These are phyloP conservation scores for Muscicapa adusta DNA, from an alignment of 2,113 vertebrate genomes.

Conservation along the genomic window DNA sequence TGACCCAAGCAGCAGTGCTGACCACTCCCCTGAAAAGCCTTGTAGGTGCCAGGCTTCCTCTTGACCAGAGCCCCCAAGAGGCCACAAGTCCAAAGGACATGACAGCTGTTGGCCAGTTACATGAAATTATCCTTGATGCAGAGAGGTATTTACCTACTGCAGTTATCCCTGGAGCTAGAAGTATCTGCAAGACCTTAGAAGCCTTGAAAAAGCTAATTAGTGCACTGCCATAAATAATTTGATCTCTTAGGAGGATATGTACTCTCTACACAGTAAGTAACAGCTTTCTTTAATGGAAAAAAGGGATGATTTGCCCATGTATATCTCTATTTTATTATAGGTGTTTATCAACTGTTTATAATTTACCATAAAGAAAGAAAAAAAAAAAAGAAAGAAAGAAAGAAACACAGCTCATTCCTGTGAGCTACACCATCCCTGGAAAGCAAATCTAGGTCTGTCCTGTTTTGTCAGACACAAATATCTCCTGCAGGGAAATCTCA, in stretches of 20 bases:
- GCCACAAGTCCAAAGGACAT: not conserved
- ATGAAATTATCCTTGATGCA: not conserved
- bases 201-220: slow-evolving; percentile 55
- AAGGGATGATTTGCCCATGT: not conserved
- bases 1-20: not conserved
- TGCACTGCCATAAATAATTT: slow-evolving; percentile 44
- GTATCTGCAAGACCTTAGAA: not conserved
- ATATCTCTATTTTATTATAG: not conserved
- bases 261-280: not conserved
- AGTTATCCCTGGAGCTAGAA: not conserved
- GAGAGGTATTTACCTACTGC: slow-evolving; percentile 4
- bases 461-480: not conserved
- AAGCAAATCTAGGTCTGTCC: not conserved
- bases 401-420: not conserved
- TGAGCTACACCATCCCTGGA: not conserved
- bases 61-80: not conserved
- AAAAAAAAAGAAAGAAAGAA: not conserved
- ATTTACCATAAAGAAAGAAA: not conserved
- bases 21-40: not conserved
- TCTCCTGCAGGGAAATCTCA: not conserved
- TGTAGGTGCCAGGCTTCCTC: not conserved
- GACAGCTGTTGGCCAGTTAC: not conserved
- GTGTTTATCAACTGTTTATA: not conserved
- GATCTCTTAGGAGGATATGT: slow-evolving; percentile 30
- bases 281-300: not conserved